These are phyloP conservation scores for Callinectes sapidus DNA, from an alignment of 2,888 invertebrate genomes.

Conservation along the genomic window DNA sequence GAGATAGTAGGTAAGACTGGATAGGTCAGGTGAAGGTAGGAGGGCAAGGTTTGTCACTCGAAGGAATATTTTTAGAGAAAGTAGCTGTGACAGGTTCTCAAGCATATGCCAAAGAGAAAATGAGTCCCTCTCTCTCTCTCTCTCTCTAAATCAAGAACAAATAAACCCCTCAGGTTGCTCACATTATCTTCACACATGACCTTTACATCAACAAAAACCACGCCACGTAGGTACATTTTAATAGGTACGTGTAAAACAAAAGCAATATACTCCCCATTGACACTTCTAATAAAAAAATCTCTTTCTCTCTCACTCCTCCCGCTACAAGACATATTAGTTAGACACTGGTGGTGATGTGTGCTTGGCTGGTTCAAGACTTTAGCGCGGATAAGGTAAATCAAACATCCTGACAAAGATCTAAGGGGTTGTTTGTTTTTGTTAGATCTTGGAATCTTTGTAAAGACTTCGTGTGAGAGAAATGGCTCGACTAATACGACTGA, in stretches of 20 bases:
- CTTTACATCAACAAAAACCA: background rate
- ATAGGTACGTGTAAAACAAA: background rate
- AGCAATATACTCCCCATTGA: background rate
- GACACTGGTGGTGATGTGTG: background rate
- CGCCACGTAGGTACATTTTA: background rate
- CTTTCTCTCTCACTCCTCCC: background rate
- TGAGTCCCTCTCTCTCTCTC: background rate
- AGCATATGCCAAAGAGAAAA: background rate
- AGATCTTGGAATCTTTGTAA: too few relatives aligned
- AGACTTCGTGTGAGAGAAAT: background rate
- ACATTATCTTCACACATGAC: background rate
- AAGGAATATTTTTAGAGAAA: constrained; percentile 10
- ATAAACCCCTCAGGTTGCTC: background rate
- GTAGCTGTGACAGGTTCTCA: constrained; percentile 23
- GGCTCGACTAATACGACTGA: background rate
- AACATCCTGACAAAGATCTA: too few relatives aligned
- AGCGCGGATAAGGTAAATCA: too few relatives aligned
- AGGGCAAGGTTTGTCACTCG: background rate
- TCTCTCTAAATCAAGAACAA: background rate
- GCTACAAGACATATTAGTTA: background rate
- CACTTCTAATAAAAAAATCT: background rate
- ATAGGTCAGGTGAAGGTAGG: background rate
- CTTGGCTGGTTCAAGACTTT: background rate
- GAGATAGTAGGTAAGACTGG: constrained; percentile 4
- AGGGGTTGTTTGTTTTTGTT: too few relatives aligned